Evolutionary conservation across 2,888 invertebrate species (phyloP), one percentile per base, ranked within the genome.

Genomic region (Drosophila limbata): DNA sequence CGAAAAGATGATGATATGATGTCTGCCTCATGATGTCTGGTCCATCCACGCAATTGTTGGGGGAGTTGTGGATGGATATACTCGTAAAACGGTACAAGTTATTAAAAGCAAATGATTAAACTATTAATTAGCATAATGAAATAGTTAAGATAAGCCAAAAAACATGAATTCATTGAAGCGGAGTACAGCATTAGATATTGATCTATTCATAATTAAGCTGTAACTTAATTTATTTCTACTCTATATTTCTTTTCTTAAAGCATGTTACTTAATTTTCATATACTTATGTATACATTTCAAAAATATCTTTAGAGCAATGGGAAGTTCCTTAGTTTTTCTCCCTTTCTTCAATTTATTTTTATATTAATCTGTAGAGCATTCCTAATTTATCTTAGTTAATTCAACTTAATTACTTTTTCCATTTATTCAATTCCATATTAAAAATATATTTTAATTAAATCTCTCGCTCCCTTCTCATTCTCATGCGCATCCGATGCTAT

Each of bases 1-100:
- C 11, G n/a, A 42, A 74, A 35, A 51, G 35, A 55, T 37, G 42
- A 60, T 53, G 44, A 45, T 60, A 31, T 77, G 62, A 52, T 44
- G 37, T 37, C 47, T 40, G 61, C 47, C 13, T 42, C 13, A 8
- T 53, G 40, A 37, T 62, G 19, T 13, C 37, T 4, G 59, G 17
- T 39, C 15, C 48, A 21, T 45, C 40, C 28, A 19, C 42, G 35
- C 15, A 17, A 21, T n/a, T 9, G 21, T 40, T 37, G 37, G 42
- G 59, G 59, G 67, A 62, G 62, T 77, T 48, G 52, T 45, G 48
- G 31, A 42, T 15, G 21, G n/a, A 39, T n/a, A 47, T 15, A 10
- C 15, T 47, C 47, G 28, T 28, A 15, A 53, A 53, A 42, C 40
- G 28, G 53, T 31, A 31, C 42, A 13, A 11, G 39, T 15, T 40